phyloP scores from a whole-genome alignment of 2,113 vertebrate species.

The Brachyhypopomus gauderio region DNA sequence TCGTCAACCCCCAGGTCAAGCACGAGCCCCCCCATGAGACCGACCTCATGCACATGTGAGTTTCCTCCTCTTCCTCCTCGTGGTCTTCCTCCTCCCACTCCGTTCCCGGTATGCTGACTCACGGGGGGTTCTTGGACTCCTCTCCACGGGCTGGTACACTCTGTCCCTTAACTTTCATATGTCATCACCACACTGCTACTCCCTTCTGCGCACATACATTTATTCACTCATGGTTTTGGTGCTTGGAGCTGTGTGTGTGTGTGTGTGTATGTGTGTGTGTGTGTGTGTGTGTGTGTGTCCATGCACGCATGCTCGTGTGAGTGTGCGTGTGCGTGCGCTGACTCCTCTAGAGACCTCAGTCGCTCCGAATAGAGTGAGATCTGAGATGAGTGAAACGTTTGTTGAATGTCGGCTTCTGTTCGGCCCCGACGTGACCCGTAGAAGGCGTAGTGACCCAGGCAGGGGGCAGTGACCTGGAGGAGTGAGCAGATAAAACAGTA shows the following conservation, averaged over 20 bases:
- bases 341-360: background rate
- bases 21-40: slow-evolving; percentile 95
- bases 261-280: background rate
- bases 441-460: slow-evolving; percentile 53
- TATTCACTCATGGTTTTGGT: background rate
- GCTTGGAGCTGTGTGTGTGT: background rate
- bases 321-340: background rate
- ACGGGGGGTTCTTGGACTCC: background rate
- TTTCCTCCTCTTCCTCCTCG: slow-evolving; percentile 46
- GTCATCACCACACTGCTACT: background rate
- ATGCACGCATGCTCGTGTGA: background rate
- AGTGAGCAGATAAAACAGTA: slow-evolving; percentile 56
- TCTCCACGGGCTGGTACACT: background rate
- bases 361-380: slow-evolving; percentile 39
- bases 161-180: background rate
- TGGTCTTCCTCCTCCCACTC: background rate
- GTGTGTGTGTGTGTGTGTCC: background rate
- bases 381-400: slow-evolving; percentile 25
- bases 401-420: slow-evolving; percentile 55
- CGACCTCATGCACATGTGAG: slow-evolving; percentile 98
- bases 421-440: slow-evolving; percentile 62
- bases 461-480: background rate
- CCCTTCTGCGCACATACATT: slow-evolving; percentile 1
- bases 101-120: background rate
- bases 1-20: slow-evolving; percentile 98